Percentiles rank a stretch among this genome's conserved stretches.
Evolutionary conservation across 1,140 invertebrate genomes (phyloP).

Genomic region (Drosophila ananassae): DNA sequence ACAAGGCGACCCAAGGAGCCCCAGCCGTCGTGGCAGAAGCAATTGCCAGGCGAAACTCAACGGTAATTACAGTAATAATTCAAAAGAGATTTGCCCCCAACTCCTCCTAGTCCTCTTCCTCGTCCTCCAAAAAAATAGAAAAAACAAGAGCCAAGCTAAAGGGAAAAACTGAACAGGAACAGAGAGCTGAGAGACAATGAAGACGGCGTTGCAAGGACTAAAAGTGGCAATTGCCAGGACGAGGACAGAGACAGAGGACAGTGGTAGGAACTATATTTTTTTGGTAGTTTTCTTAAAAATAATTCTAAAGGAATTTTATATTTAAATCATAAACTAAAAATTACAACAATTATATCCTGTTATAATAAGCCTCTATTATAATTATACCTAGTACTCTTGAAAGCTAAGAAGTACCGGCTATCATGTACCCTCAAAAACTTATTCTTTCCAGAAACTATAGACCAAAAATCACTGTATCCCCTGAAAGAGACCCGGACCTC

Average conservation of each 20-base stretch:
- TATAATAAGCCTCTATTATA: too few species aligned
- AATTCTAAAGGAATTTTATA: too few species aligned
- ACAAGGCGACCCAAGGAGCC: conserved; percentile 20
- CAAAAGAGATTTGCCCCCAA: conserved; percentile 80
- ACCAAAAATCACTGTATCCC: conserved; percentile 20
- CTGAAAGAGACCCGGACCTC: conserved; percentile 18
- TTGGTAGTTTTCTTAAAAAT: not conserved
- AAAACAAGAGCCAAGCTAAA: conserved; percentile 18
- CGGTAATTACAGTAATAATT: conserved; percentile 84
- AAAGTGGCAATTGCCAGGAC: conserved; percentile 69
- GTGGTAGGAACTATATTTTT: conserved; percentile 5
- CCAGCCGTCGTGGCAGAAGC: conserved; percentile 30
- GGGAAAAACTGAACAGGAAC: conserved; percentile 16
- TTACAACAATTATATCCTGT: too few species aligned
- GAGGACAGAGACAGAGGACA: conserved; percentile 21
- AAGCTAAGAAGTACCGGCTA: too few species aligned
- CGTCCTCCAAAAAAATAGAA: conserved; percentile 10
- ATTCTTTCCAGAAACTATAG: not conserved
- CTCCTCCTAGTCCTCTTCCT: conserved; percentile 44
- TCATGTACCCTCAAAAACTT: not conserved
- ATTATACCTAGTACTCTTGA: not conserved
- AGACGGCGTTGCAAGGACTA: conserved; percentile 58
- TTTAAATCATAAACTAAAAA: too few species aligned
- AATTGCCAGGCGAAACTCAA: conserved; percentile 66
- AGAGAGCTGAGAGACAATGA: conserved; percentile 68